Base-by-base conservation (phyloP, 2,113 vertebrate species). In the Chaetorhynchus papuensis region DNA sequence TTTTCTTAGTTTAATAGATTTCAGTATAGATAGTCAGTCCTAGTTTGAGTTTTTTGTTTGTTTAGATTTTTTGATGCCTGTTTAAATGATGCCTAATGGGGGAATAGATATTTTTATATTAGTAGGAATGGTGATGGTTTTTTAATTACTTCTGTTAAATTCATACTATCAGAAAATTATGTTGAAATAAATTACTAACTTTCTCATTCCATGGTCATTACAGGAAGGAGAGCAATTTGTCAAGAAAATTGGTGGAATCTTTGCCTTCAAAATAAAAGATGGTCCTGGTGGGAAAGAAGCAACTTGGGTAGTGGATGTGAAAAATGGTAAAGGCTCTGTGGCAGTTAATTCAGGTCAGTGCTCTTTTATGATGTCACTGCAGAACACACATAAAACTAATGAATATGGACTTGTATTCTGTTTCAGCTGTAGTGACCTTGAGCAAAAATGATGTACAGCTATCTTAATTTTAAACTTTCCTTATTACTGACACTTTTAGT, bases 301-400 rank as follows among this genome's bases (percentile, higher is more conserved):
- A 15, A 98, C 98, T 31, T 99, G 99, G 99, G 53, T 99, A 11
- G 99, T 99, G 35, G 99, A 99, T 57, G 98, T 99, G 96, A 99
- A 99, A 94, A 99, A 98, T 4, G 98, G 98, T 60, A 99, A 97
- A 93, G 99, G 99, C 41, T 99, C 98, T 1, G 98, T 99, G 76
- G 97, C 92, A 84, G 91, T 96, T 56, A 98, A 99, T 83, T 92
- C 98, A 97, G 99, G 99, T 99, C 59, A 98, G 98, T 97, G 52
- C 42, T 77, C 10, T 53, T 83, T 47, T 70, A 15, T 63, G 39
- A 13, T 27, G 9, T 39, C 63, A 22, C 24, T 79, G 53, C 28
- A 72, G 63, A 83, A 61, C 61, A 80, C 23, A 52, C 12, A 16
- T 66, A 28, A 53, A 77, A 54, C 41, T 53, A 35, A 39, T 33